These are phyloP conservation scores for Melinopterus prodromus DNA, from an alignment of 2,888 invertebrate genomes.

Conservation along the genomic window DNA sequence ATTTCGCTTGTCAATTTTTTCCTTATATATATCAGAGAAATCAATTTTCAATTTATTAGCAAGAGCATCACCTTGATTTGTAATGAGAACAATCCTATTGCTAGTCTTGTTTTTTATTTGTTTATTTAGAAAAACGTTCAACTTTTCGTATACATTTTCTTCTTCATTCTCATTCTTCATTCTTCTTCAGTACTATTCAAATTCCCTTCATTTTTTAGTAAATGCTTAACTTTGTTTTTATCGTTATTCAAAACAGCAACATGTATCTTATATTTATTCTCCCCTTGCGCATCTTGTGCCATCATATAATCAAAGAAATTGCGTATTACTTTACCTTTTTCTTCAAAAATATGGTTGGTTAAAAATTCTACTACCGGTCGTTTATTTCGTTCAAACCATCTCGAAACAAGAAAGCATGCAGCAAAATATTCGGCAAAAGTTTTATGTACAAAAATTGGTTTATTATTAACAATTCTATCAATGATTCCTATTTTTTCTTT, in stretches of 20 bases:
- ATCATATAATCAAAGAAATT: background rate
- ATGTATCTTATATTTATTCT: background rate
- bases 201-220: background rate
- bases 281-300: background rate
- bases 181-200: background rate
- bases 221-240: background rate
- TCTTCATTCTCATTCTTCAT: no score
- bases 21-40: background rate
- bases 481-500: conserved; percentile 9
- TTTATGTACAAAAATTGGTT: background rate
- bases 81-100: background rate
- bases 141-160: no score
- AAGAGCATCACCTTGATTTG: background rate
- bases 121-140: no score
- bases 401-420: background rate
- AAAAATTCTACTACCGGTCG: background rate
- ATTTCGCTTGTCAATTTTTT: background rate
- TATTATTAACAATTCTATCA: background rate
- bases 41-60: background rate
- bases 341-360: background rate
- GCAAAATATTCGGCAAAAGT: conserved; percentile 25
- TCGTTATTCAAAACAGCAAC: background rate
- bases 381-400: background rate
- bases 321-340: background rate
- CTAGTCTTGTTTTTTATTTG: no score